phyloP scores from a whole-genome alignment of 2,888 invertebrate species.

The Volucella inanis region DNA sequence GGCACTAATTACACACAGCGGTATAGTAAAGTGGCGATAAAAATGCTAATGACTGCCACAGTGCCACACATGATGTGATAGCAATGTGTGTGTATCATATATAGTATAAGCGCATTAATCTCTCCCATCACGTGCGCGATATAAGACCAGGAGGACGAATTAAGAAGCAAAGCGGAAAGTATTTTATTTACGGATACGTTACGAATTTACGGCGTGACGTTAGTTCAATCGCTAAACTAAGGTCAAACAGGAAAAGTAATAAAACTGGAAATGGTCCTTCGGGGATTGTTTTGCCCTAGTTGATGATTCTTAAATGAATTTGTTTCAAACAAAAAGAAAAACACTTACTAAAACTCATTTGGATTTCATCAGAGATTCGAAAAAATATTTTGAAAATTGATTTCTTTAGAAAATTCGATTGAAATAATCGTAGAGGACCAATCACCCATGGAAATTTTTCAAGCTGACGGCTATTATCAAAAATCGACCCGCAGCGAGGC shows the following conservation, averaged over 20 bases:
- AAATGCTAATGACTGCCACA: slow-evolving; percentile 71
- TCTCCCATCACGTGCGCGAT: slow-evolving; percentile 61
- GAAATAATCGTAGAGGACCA: slow-evolving; percentile 44
- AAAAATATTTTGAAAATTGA: slow-evolving; percentile 50
- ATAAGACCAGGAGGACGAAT: slow-evolving; percentile 34
- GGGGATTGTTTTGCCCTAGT: slow-evolving; percentile 9
- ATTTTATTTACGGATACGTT: slow-evolving; percentile 40
- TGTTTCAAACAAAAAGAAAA: slow-evolving; percentile 1
- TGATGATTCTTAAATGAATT: slow-evolving; percentile 36
- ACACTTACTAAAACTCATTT: slow-evolving; percentile 11
- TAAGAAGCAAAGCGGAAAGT: slow-evolving; percentile 29
- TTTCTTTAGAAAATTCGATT: slow-evolving; percentile 46
- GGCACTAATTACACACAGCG: slow-evolving; percentile 70
- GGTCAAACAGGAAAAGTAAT: slow-evolving; percentile 55
- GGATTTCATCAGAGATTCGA: not conserved
- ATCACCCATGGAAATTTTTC: slow-evolving; percentile 48
- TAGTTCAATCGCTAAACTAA: slow-evolving; percentile 48
- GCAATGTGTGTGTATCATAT: slow-evolving; percentile 20
- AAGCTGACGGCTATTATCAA: slow-evolving; percentile 71
- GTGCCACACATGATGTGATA: not conserved
- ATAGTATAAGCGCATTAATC: slow-evolving; percentile 65
- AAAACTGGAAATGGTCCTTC: slow-evolving; percentile 49
- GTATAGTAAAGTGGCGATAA: slow-evolving; percentile 71
- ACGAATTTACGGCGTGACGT: no score
- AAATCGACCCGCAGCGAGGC: slow-evolving; percentile 49